Evolutionary conservation across 1,140 invertebrate genomes (phyloP).

Genomic region (Atta colombica): DNA sequence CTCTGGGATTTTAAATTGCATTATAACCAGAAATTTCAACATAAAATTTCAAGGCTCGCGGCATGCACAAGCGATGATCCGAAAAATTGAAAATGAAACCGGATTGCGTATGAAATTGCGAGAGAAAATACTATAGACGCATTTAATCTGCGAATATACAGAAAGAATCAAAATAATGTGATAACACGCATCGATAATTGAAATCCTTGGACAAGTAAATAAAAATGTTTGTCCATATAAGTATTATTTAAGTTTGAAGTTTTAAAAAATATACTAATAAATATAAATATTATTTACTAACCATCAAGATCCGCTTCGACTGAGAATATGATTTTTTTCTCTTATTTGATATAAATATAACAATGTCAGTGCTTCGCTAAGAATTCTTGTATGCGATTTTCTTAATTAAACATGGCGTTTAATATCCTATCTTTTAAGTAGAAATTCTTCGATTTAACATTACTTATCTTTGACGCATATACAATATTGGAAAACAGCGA

Average conservation of each 20-base stretch:
- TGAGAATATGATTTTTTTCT: no score
- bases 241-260: neutral
- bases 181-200: neutral
- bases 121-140: neutral
- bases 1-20: neutral
- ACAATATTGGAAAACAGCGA: conserved; percentile 8
- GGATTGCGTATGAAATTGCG: conserved; percentile 26
- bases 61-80: conserved; percentile 7
- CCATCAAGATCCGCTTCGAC: no score
- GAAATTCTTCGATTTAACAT: conserved; percentile 7
- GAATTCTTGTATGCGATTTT: neutral
- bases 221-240: neutral
- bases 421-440: neutral
- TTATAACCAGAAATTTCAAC: conserved; percentile 21
- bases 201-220: conserved; percentile 4
- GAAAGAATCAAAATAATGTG: neutral
- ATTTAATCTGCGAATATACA: neutral
- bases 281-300: neutral
- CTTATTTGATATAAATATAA: neutral
- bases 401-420: neutral
- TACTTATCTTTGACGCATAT: conserved; percentile 14
- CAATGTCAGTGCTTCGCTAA: neutral
- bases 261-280: conserved; percentile 12
- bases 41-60: neutral
- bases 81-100: conserved; percentile 37